These are phyloP conservation scores for Hylaeus anthracinus DNA, from an alignment of 1,140 invertebrate genomes.

Conservation along the genomic window DNA sequence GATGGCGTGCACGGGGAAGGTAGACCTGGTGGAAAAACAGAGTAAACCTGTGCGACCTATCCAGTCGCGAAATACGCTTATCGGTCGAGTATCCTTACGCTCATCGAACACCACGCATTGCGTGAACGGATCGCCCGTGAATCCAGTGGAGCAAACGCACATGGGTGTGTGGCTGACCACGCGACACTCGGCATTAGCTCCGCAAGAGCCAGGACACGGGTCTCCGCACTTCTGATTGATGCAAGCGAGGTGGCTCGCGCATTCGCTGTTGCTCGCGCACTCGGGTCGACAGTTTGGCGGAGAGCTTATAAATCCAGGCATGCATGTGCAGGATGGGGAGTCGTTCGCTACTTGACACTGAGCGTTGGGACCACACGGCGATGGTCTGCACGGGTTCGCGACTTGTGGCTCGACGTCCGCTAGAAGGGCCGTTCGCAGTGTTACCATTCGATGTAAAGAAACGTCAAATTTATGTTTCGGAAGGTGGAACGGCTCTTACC, in stretches of 20 bases:
- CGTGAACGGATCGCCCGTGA: slow-evolving; percentile 83
- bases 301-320: slow-evolving; percentile 82
- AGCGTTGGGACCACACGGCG: slow-evolving; percentile 87
- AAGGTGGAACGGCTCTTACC: slow-evolving; percentile 72
- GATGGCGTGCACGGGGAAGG: slow-evolving; percentile 83
- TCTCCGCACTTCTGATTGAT: slow-evolving; percentile 86
- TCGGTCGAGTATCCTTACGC: slow-evolving; percentile 75
- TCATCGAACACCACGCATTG: slow-evolving; percentile 73
- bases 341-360: slow-evolving; percentile 83
- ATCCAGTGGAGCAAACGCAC: slow-evolving; percentile 83
- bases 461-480: not conserved
- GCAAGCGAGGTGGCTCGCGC: slow-evolving; percentile 84
- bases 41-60: too few relatives aligned
- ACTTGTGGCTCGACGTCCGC: slow-evolving; percentile 59
- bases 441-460: not conserved
- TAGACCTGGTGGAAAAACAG: slow-evolving; percentile 20
- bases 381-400: slow-evolving; percentile 76
- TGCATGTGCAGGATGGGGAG: slow-evolving; percentile 85
- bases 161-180: slow-evolving; percentile 85
- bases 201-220: slow-evolving; percentile 86
- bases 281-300: slow-evolving; percentile 85
- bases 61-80: not conserved
- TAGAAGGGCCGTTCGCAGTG: slow-evolving; percentile 11
- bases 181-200: slow-evolving; percentile 83
- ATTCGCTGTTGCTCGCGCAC: slow-evolving; percentile 84